These are phyloP conservation scores for Cyclura pinguis DNA, from an alignment of 2,797 vertebrate genomes.

Conservation along the genomic window DNA sequence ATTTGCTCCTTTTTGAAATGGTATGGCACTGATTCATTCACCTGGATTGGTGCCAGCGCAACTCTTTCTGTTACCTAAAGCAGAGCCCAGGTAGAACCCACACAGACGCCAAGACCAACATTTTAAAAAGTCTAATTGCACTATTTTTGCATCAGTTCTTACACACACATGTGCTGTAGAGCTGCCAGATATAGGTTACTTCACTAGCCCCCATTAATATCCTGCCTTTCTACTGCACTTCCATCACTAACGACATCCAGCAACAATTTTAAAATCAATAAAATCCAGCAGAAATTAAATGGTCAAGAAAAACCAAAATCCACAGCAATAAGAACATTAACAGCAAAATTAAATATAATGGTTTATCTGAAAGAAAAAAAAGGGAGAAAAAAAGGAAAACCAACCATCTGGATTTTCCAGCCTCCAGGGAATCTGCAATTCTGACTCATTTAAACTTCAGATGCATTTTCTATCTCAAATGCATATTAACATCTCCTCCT, in stretches of 20 bases:
- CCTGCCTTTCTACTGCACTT: neutral
- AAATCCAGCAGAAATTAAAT: neutral
- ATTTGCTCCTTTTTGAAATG: neutral
- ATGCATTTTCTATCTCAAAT: slow-evolving; percentile 10
- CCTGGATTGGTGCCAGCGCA: neutral
- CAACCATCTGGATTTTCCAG: neutral
- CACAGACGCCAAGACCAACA: neutral
- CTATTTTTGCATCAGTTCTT: neutral
- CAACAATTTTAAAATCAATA: neutral
- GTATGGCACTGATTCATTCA: neutral
- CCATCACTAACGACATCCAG: neutral
- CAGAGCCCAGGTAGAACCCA: neutral
- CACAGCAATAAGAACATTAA: neutral
- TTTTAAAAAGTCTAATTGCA: neutral
- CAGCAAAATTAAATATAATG: slow-evolving; percentile 11
- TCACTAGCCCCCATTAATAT: neutral
- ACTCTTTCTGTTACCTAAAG: neutral
- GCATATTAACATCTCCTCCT: neutral
- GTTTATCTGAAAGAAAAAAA: neutral
- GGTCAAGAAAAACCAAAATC: neutral
- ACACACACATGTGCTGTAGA: neutral
- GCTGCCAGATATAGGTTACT: neutral
- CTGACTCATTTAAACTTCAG: neutral
- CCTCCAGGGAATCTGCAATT: neutral
- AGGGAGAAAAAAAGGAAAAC: neutral